Percentiles rank a stretch among this genome's conserved stretches.
These are phyloP conservation scores for Arbacia lixula DNA, from an alignment of 53 echinoderm and acorn worm species.

Conservation along the genomic window DNA sequence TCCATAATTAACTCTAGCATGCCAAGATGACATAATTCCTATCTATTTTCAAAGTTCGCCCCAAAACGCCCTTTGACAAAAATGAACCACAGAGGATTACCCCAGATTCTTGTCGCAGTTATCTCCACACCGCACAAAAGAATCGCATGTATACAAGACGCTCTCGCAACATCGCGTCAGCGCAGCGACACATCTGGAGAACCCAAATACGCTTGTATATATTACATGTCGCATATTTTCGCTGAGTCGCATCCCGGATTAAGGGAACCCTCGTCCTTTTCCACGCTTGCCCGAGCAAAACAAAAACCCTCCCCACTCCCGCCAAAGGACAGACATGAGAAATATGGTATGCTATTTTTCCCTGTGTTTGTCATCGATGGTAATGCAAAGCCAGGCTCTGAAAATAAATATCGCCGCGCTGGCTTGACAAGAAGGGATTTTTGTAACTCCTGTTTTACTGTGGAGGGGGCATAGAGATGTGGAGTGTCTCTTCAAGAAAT, in stretches of 20 bases:
- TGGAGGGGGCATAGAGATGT: conserved; percentile 1
- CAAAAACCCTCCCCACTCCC: neutral
- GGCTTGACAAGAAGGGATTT: neutral
- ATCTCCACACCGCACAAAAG: too few relatives aligned
- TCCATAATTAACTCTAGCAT: too few relatives aligned
- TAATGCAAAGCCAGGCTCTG: conserved; percentile 46
- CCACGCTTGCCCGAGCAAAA: conserved; percentile 32
- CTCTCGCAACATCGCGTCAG: neutral
- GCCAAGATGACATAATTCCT: too few relatives aligned
- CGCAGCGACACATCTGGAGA: neutral
- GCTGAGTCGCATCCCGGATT: neutral
- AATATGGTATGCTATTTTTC: conserved; percentile 18
- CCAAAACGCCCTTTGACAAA: too few relatives aligned
- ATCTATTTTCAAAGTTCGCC: too few relatives aligned
- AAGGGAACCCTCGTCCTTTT: neutral
- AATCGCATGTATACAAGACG: too few relatives aligned
- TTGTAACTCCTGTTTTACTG: too few relatives aligned
- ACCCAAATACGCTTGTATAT: conserved; percentile 32
- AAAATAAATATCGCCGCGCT: conserved; percentile 25
- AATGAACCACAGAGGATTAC: too few relatives aligned
- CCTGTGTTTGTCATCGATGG: conserved; percentile 35
- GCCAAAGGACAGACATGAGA: neutral
- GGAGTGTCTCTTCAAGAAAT: conserved; percentile 25
- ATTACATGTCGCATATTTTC: conserved; percentile 46
- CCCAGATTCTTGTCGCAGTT: too few relatives aligned